A percentile compares a stretch with the other conserved stretches of the same genome.
phyloP scores from a whole-genome alignment of 1,140 invertebrate species.

The Platorchestia sp. region DNA sequence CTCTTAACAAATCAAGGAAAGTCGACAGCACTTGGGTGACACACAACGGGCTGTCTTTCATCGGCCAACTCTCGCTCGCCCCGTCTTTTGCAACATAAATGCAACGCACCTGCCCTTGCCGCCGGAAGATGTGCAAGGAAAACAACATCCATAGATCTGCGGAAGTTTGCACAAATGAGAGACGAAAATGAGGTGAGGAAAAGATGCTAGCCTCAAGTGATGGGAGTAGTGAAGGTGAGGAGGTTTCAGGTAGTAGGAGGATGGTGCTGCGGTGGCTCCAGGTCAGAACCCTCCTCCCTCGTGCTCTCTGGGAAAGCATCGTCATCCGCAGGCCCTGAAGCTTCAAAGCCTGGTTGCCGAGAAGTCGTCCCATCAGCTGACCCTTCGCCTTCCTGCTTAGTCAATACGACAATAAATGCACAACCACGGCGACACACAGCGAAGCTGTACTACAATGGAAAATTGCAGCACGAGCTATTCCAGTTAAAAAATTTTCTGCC shows the following conservation, averaged over 20 bases:
- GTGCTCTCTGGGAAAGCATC: background rate
- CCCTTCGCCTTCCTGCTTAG: background rate
- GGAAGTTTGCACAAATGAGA: background rate
- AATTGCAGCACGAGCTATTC: too few relatives aligned
- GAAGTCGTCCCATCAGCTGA: background rate
- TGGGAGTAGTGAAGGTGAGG: background rate
- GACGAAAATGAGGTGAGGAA: background rate
- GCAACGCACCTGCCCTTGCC: background rate
- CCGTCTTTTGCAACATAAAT: background rate
- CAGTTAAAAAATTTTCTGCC: too few relatives aligned
- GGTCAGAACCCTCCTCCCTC: background rate
- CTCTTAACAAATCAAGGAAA: background rate
- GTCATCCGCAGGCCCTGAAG: background rate
- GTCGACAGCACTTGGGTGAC: background rate
- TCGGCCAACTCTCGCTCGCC: background rate
- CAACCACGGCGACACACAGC: background rate
- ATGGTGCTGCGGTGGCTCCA: background rate
- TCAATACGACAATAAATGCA: background rate
- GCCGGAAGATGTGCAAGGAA: background rate
- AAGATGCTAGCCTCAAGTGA: slow-evolving; percentile 39
- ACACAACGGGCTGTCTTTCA: background rate
- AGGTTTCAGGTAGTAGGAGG: slow-evolving; percentile 33
- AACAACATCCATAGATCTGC: background rate
- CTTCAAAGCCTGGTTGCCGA: background rate
- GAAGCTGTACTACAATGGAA: background rate